Percentiles rank a stretch among this genome's conserved stretches.
These are phyloP conservation scores for Gryllus bimaculatus DNA, from an alignment of 1,140 invertebrate species.

Conservation along the genomic window DNA sequence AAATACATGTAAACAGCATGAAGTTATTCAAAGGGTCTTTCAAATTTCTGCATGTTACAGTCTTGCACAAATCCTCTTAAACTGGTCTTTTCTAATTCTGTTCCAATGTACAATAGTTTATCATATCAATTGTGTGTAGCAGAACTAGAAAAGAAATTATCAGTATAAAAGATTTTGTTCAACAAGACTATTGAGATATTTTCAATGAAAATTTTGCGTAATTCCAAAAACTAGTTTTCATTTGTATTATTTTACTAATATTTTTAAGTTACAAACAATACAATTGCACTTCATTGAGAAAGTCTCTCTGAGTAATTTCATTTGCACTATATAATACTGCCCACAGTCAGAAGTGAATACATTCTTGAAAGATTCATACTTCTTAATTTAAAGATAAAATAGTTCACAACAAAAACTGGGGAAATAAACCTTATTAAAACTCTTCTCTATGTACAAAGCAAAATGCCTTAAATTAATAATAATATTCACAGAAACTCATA, in stretches of 20 bases:
- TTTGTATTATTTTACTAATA: too few species aligned
- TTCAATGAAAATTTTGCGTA: too few species aligned
- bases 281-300: background rate
- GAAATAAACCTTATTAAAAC: background rate
- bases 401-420: background rate
- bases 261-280: too few species aligned
- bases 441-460: background rate
- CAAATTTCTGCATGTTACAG: background rate
- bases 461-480: background rate
- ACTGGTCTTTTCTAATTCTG: background rate
- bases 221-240: too few species aligned
- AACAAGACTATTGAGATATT: background rate
- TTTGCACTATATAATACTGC: background rate
- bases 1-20: background rate
- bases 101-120: background rate
- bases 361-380: slow-evolving; percentile 1
- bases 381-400: background rate
- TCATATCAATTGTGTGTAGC: background rate
- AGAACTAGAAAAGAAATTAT: background rate
- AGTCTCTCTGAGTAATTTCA: background rate
- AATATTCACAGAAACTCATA: background rate
- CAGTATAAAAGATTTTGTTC: background rate
- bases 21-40: background rate
- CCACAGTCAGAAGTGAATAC: background rate
- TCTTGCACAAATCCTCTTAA: background rate